Conservation (phyloP, 1,140 invertebrate genomes). For the Pachypeltis micranthus region DNA sequence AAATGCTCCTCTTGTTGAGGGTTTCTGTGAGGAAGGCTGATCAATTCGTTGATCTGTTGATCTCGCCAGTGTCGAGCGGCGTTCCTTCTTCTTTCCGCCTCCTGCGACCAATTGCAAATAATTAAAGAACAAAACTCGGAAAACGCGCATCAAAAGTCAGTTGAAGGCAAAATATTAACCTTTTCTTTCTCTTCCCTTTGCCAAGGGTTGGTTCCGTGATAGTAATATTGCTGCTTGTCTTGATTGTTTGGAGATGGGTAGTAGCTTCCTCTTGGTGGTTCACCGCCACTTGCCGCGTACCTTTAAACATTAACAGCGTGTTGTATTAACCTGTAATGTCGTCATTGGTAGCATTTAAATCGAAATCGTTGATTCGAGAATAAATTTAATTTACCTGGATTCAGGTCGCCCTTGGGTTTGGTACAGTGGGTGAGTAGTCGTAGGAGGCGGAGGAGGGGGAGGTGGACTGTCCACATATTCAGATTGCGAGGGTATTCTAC, state of each 20-base stretch:
- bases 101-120: constrained; percentile 32
- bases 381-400: constrained; percentile 5
- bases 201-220: constrained; percentile 65
- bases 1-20: constrained; percentile 77
- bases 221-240: constrained; percentile 37
- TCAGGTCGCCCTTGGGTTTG: constrained; percentile 26
- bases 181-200: constrained; percentile 78
- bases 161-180: constrained; percentile 35
- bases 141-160: neutral
- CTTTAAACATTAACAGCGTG: constrained; percentile 22
- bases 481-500: constrained; percentile 30
- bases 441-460: constrained; percentile 53
- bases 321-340: neutral
- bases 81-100: constrained; percentile 55
- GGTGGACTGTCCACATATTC: constrained; percentile 45
- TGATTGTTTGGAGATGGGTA: constrained; percentile 39
- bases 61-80: constrained; percentile 61
- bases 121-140: neutral
- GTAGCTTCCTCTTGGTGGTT: constrained; percentile 61
- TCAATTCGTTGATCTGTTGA: constrained; percentile 68
- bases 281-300: constrained; percentile 55
- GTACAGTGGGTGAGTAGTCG: constrained; percentile 58
- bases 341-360: neutral
- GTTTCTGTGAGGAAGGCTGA: constrained; percentile 50
- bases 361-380: neutral